phyloP scores from a whole-genome alignment of 2,888 invertebrate species.

The Tortrix viridana region DNA sequence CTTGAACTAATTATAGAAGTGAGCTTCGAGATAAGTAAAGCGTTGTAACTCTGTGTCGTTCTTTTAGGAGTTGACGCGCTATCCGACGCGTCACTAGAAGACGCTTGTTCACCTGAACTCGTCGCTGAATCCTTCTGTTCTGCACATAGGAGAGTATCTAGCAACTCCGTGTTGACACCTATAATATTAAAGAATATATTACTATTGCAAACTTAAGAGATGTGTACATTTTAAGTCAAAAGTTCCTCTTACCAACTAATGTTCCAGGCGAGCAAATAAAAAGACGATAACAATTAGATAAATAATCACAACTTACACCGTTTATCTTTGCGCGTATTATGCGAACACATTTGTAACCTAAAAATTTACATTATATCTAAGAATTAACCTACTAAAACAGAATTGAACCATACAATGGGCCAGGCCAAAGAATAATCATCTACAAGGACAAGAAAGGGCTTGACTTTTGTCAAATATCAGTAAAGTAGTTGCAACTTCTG shows the following conservation, averaged over 20 bases:
- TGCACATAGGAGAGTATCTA: slow-evolving; percentile 91
- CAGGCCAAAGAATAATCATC: background rate
- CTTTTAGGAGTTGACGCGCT: slow-evolving; percentile 54
- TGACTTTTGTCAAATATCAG: too few relatives aligned
- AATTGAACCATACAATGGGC: background rate
- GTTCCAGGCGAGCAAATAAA: slow-evolving; percentile 60
- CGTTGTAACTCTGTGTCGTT: slow-evolving; percentile 89
- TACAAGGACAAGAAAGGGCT: too few relatives aligned
- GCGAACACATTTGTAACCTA: too few relatives aligned
- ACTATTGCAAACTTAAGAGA: too few relatives aligned
- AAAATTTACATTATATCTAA: too few relatives aligned
- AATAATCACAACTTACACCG: slow-evolving; percentile 38
- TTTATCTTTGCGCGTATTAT: too few relatives aligned
- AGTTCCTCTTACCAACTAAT: slow-evolving; percentile 65
- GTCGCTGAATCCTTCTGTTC: slow-evolving; percentile 60
- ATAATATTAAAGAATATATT: slow-evolving; percentile 42
- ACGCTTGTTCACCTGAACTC: slow-evolving; percentile 38
- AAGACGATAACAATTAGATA: slow-evolving; percentile 47
- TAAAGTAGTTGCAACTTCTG: too few relatives aligned
- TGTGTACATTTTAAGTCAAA: background rate
- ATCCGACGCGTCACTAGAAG: slow-evolving; percentile 42
- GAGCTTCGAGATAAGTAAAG: slow-evolving; percentile 91
- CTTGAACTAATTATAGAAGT: slow-evolving; percentile 92
- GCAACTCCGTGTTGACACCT: slow-evolving; percentile 93
- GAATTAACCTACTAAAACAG: slow-evolving; percentile 8